These are phyloP conservation scores for Nothoprocta perdicaria DNA, from an alignment of 2,113 vertebrate genomes.

Conservation along the genomic window DNA sequence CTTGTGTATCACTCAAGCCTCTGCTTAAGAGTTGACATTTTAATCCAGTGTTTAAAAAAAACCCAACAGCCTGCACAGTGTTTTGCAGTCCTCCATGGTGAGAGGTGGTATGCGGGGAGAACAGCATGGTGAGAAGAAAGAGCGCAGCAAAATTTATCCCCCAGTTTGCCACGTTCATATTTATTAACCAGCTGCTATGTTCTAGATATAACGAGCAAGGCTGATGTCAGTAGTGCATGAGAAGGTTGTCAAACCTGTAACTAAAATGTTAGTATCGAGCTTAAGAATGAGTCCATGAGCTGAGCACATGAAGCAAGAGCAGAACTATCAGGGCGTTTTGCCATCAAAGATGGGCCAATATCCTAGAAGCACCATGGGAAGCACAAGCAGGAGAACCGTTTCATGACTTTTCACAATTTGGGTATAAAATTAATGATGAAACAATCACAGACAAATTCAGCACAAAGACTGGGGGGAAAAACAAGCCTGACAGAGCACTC, in stretches of 20 bases:
- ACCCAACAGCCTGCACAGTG: background rate
- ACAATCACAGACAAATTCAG: background rate
- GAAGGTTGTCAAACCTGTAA: background rate
- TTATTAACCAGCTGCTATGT: background rate
- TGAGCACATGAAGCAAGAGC: background rate
- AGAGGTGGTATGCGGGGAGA: too few relatives aligned
- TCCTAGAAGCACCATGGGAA: background rate
- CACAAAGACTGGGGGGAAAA: background rate
- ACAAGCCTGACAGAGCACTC: background rate
- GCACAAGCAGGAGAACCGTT: background rate
- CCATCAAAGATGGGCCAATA: conserved; percentile 15
- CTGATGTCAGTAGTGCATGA: background rate
- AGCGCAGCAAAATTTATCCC: background rate
- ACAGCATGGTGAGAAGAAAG: background rate
- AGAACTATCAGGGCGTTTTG: background rate
- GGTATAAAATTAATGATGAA: too few relatives aligned
- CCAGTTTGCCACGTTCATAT: background rate
- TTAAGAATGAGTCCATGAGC: background rate
- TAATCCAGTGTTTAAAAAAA: background rate
- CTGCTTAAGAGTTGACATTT: background rate
- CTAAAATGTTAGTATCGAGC: background rate
- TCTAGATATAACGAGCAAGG: background rate
- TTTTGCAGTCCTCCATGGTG: background rate
- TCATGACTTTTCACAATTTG: background rate
- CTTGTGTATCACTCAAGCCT: background rate